These are phyloP conservation scores for Machaerirhynchus nigripectus DNA, from an alignment of 2,113 vertebrate species.

Conservation along the genomic window DNA sequence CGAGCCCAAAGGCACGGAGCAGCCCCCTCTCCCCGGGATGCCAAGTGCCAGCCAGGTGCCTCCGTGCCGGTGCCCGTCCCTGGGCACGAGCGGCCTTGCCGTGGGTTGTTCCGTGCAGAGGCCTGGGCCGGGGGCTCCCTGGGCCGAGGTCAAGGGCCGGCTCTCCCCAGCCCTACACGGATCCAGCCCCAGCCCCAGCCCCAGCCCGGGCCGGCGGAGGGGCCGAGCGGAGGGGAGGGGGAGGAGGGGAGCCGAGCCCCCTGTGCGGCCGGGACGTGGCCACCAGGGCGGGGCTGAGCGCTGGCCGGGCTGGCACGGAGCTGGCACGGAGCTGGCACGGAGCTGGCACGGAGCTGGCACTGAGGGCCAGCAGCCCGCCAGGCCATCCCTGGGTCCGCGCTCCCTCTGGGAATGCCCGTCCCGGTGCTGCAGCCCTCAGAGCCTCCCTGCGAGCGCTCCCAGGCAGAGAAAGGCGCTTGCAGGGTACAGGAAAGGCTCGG, in stretches of 20 bases:
- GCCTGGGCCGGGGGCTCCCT: no score
- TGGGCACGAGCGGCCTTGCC: no score
- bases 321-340: background rate
- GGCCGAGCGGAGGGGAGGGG: no score
- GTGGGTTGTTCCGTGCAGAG: no score
- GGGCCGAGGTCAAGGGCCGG: no score
- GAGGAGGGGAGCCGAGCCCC: no score
- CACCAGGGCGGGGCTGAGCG: background rate
- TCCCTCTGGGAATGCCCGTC: background rate
- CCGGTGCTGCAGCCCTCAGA: background rate
- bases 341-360: background rate
- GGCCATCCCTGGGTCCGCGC: background rate
- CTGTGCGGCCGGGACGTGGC: background rate
- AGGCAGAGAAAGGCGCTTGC: background rate
- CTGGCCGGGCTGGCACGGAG: background rate
- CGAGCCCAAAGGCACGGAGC: background rate
- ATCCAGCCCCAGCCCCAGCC: no score
- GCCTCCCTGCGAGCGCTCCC: background rate
- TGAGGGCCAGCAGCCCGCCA: background rate
- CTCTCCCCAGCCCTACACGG: no score
- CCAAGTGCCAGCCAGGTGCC: no score
- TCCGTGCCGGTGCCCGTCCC: no score
- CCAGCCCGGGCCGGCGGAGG: no score
- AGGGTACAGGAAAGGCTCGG: background rate
- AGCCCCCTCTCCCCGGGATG: accelerated